These are phyloP conservation scores for Coregonus clupeaformis DNA, from an alignment of 2,113 vertebrate species.

Conservation along the genomic window DNA sequence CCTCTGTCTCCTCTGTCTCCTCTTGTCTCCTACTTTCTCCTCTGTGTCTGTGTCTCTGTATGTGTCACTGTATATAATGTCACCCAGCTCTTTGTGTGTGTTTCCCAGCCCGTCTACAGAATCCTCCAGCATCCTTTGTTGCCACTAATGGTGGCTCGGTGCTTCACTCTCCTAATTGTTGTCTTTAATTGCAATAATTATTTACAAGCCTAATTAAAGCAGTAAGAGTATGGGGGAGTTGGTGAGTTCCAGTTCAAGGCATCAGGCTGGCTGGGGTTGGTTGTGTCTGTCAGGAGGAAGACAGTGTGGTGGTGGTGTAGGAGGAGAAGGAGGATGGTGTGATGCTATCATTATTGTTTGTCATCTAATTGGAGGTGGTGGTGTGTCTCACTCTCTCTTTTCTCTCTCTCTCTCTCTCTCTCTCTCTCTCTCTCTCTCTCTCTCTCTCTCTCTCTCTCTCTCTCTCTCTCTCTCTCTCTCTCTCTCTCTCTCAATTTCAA, in stretches of 20 bases:
- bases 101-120: conserved; percentile 60
- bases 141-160: conserved; percentile 68
- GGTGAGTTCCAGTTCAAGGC: conserved; percentile 65
- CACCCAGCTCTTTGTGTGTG: conserved; percentile 61
- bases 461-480: no score
- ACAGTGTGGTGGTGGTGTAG: no score
- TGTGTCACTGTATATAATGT: conserved; percentile 62
- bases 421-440: no score
- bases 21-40: no score
- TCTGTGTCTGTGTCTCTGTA: conserved; percentile 41
- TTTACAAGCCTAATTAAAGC: conserved; percentile 84
- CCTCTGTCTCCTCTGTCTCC: conserved; percentile 10
- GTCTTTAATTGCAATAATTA: conserved; percentile 84
- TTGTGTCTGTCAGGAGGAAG: no score
- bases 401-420: no score
- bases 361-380: no score
- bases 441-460: no score
- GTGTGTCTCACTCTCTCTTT: no score
- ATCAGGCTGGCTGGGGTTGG: conserved; percentile 25
- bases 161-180: conserved; percentile 75
- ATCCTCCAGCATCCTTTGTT: conserved; percentile 71
- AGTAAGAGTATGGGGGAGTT: conserved; percentile 67
- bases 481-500: no score
- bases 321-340: neutral
- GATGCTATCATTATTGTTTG: neutral